phyloP scores from a whole-genome alignment of 2,797 vertebrate species.

The Rhinophrynus dorsalis region DNA sequence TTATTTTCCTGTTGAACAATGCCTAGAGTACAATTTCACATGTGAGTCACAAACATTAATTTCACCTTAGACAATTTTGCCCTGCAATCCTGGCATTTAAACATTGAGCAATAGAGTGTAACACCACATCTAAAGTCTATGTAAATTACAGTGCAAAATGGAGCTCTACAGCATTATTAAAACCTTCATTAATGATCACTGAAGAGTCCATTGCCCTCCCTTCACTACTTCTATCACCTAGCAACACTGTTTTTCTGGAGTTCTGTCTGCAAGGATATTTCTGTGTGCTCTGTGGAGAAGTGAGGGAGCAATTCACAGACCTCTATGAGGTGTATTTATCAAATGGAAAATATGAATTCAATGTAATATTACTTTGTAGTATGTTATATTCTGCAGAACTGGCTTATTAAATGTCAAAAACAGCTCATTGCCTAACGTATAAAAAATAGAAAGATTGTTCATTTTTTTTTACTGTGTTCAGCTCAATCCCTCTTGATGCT shows the following conservation, averaged over 20 bases:
- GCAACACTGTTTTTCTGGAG: slow-evolving; percentile 15
- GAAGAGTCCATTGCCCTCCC: slow-evolving; percentile 17
- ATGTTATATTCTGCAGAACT: too few species aligned
- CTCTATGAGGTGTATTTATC: too few species aligned
- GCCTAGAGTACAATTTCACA: too few species aligned
- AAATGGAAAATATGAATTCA: too few species aligned
- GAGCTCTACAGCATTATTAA: slow-evolving; percentile 9
- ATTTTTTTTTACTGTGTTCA: too few species aligned
- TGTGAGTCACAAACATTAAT: neutral
- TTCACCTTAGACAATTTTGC: neutral
- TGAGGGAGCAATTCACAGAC: neutral
- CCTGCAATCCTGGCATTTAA: neutral
- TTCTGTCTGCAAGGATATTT: neutral
- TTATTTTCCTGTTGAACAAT: too few species aligned
- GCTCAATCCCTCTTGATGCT: too few species aligned
- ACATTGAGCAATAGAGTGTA: neutral
- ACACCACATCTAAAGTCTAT: neutral
- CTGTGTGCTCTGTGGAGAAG: neutral
- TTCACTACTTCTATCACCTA: slow-evolving; percentile 16
- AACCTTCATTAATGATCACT: slow-evolving; percentile 18
- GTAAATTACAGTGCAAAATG: neutral
- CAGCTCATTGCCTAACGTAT: too few species aligned
- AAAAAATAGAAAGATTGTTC: too few species aligned
- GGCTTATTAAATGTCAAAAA: too few species aligned
- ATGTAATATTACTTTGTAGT: too few species aligned